Percentiles rank a stretch among this genome's conserved stretches.
Evolutionary conservation across 2,113 vertebrate species (phyloP).

Genomic region (Stigmatopora argus): DNA sequence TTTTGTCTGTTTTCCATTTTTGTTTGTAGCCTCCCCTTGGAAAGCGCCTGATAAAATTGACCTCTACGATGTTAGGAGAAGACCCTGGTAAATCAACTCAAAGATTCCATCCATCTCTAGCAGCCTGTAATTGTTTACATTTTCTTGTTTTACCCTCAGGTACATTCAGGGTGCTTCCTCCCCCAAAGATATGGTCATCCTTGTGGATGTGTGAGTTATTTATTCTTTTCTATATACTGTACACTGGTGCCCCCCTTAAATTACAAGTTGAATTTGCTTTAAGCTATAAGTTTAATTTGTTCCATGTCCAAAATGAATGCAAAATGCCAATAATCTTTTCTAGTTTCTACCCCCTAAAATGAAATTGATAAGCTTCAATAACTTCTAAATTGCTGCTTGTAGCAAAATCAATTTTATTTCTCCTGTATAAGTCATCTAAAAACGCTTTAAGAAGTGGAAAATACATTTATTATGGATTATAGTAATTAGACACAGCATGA

Average conservation of each 20-base stretch:
- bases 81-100: slow-evolving; percentile 79
- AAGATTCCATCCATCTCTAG: neutral
- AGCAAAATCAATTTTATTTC: too few species aligned
- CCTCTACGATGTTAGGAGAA: slow-evolving; percentile 90
- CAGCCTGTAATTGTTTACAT: neutral
- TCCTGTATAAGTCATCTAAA: too few species aligned
- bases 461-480: too few species aligned
- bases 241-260: neutral
- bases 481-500: too few species aligned
- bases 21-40: slow-evolving; percentile 82
- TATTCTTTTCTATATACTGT: neutral
- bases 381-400: too few species aligned
- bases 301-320: neutral
- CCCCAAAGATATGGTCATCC: slow-evolving; percentile 99
- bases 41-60: slow-evolving; percentile 95
- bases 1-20: neutral
- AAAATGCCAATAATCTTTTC: neutral
- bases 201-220: slow-evolving; percentile 92
- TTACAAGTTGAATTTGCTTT: too few species aligned
- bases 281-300: neutral
- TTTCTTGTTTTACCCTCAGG: slow-evolving; percentile 65
- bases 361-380: too few species aligned
- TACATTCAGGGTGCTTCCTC: slow-evolving; percentile 97
- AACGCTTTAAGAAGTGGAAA: too few species aligned
- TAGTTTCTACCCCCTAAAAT: neutral